Percentiles rank a stretch among this genome's conserved stretches.
Evolutionary conservation across 1,140 invertebrate species (phyloP).

Genomic region (Pissodes strobi): DNA sequence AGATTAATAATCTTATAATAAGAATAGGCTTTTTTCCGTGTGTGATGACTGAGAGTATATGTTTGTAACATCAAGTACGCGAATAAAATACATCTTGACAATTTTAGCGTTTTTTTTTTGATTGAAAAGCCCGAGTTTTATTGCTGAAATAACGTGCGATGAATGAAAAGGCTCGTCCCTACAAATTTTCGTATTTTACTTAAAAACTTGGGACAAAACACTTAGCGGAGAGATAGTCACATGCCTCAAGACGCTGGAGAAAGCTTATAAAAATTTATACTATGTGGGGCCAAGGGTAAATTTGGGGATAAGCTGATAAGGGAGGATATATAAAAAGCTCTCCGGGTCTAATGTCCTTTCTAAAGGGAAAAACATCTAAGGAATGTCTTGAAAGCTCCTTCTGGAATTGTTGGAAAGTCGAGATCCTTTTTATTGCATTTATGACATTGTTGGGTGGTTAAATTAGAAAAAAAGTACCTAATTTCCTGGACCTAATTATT

Average conservation of each 20-base stretch:
- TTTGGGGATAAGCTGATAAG: slow-evolving; percentile 24
- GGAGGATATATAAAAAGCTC: slow-evolving; percentile 7
- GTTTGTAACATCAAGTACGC: too few relatives aligned
- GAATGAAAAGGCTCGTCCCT: not conserved
- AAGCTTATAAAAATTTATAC: slow-evolving; percentile 24
- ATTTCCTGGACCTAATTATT: not conserved
- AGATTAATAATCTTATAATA: too few relatives aligned
- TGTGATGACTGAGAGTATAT: too few relatives aligned
- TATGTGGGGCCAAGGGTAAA: slow-evolving; percentile 16
- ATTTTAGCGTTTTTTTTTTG: too few relatives aligned
- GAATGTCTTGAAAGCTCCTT: slow-evolving; percentile 8
- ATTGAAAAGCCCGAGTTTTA: too few relatives aligned
- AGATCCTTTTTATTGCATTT: slow-evolving; percentile 13
- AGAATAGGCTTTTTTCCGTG: too few relatives aligned
- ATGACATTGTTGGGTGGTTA: not conserved
- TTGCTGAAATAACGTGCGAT: too few relatives aligned
- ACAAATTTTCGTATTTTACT: not conserved
- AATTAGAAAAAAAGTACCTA: not conserved
- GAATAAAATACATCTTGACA: too few relatives aligned
- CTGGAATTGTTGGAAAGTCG: slow-evolving; percentile 6
- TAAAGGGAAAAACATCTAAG: slow-evolving; percentile 16
- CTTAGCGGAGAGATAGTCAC: slow-evolving; percentile 15
- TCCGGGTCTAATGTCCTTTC: slow-evolving; percentile 14
- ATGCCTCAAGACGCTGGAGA: not conserved
- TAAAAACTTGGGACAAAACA: slow-evolving; percentile 2